phyloP scores from a whole-genome alignment of 2,888 invertebrate species.

The Andrena trimmerana region DNA sequence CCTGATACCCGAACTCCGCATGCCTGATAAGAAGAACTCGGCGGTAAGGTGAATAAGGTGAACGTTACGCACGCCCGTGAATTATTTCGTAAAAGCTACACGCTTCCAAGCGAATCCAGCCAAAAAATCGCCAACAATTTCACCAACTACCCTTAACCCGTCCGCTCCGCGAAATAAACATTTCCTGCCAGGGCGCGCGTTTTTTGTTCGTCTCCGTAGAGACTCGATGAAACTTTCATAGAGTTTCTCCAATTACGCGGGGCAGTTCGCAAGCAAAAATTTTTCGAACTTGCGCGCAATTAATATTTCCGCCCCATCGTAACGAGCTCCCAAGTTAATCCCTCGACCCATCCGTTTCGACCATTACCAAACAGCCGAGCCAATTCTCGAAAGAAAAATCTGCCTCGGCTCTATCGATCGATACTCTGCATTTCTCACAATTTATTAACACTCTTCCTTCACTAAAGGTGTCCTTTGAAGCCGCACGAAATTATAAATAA shows the following conservation, averaged over 20 bases:
- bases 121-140: slow-evolving; percentile 16
- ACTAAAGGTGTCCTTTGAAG: too few relatives aligned
- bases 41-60: not conserved
- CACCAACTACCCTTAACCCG: not conserved
- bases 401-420: slow-evolving; percentile 2
- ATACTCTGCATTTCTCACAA: not conserved
- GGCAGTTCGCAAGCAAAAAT: slow-evolving; percentile 22
- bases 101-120: not conserved
- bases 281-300: slow-evolving; percentile 28
- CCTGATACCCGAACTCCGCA: slow-evolving; percentile 6
- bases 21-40: slow-evolving; percentile 24
- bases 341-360: slow-evolving; percentile 5
- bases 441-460: not conserved
- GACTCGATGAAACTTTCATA: slow-evolving; percentile 25
- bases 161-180: slow-evolving; percentile 14
- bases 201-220: not conserved
- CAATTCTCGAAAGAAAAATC: not conserved
- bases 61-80: not conserved
- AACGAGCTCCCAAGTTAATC: slow-evolving; percentile 20
- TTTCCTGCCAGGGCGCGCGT: not conserved
- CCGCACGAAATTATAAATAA: too few relatives aligned
- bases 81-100: not conserved
- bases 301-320: slow-evolving; percentile 35
- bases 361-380: not conserved
- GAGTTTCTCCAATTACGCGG: slow-evolving; percentile 21